Evolutionary conservation across 2,888 invertebrate species (phyloP).

Genomic region (Habrosyne pyritoides): DNA sequence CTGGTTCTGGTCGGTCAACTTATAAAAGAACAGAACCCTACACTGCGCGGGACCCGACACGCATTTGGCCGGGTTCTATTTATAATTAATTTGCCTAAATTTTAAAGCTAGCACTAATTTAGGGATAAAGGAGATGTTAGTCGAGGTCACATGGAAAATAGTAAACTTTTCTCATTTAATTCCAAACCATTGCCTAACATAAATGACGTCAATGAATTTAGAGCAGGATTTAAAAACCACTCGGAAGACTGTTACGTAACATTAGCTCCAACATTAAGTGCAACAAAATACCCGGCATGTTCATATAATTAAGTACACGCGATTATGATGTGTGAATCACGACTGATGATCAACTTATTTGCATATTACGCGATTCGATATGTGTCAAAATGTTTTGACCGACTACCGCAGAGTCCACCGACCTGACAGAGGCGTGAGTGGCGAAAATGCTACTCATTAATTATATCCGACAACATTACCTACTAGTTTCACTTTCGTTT

Average conservation of each 20-base stretch:
- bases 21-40: too few relatives aligned
- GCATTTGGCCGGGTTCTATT: too few relatives aligned
- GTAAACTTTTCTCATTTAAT: too few relatives aligned
- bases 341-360: constrained; percentile 18
- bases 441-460: constrained; percentile 68
- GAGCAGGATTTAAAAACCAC: not conserved
- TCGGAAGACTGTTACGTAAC: not conserved
- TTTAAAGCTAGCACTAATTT: too few relatives aligned
- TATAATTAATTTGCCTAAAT: too few relatives aligned
- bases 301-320: constrained; percentile 23
- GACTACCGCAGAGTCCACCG: constrained; percentile 40
- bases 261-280: not conserved
- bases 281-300: constrained; percentile 3
- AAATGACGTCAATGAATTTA: not conserved
- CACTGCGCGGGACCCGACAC: too few relatives aligned
- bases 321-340: constrained; percentile 18
- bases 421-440: constrained; percentile 57
- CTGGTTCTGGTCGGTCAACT: too few relatives aligned
- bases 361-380: constrained; percentile 29
- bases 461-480: constrained; percentile 59
- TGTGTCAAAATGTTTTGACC: constrained; percentile 64
- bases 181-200: too few relatives aligned
- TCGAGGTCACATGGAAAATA: too few relatives aligned
- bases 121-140: too few relatives aligned
- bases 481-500: constrained; percentile 72